A percentile compares a stretch with the other conserved stretches of the same genome.
Evolutionary conservation across 2,113 vertebrate species (phyloP).

Genomic region (Leptobrachium ailaonicum): DNA sequence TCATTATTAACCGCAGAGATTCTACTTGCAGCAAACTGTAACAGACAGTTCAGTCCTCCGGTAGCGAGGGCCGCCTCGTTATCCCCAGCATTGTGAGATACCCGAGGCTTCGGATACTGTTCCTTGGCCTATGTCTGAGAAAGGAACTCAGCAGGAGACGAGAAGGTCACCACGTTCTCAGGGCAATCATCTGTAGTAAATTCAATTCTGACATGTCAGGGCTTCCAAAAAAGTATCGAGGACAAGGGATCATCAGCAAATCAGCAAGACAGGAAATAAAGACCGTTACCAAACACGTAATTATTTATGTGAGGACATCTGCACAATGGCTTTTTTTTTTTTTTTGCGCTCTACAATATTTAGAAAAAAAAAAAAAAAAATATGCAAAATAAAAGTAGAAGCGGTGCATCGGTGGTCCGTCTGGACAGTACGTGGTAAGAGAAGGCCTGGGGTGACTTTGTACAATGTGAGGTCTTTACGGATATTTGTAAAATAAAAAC

Average conservation of each 20-base stretch:
- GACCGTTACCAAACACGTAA: constrained; percentile 43
- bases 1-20: constrained; percentile 58
- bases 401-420: constrained; percentile 9
- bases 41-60: constrained; percentile 58
- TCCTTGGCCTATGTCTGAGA: constrained; percentile 61
- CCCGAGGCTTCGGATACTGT: constrained; percentile 59
- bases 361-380: constrained; percentile 14
- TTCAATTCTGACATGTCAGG: constrained; percentile 68
- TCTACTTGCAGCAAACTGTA: constrained; percentile 55
- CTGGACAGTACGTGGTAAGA: no score
- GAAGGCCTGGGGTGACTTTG: no score
- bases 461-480: no score
- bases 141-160: constrained; percentile 67
- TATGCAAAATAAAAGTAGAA: background rate
- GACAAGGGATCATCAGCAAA: constrained; percentile 64
- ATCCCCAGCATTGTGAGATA: constrained; percentile 67
- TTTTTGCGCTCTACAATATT: background rate
- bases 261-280: constrained; percentile 41
- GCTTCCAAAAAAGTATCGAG: constrained; percentile 61
- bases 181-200: constrained; percentile 71
- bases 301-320: constrained; percentile 36
- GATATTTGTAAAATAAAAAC: no score
- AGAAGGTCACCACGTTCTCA: constrained; percentile 71
- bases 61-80: constrained; percentile 65
- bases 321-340: constrained; percentile 20